Conservation (phyloP, 92 coral and sea anemone genomes). For the Zoanthus solanderi region DNA sequence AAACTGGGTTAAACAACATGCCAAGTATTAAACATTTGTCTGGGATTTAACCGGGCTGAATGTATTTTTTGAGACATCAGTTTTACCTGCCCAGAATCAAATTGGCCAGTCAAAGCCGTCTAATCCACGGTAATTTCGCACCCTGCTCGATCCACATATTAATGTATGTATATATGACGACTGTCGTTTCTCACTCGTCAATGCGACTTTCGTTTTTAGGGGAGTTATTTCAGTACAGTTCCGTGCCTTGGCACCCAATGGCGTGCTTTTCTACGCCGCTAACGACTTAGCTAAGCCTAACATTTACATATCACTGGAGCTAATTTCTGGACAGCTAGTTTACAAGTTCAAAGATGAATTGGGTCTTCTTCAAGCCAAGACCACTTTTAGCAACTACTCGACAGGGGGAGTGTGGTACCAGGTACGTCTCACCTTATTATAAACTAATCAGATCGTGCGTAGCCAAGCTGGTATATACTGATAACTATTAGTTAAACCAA, state of each 20-base stretch:
- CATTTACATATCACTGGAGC: slow-evolving; percentile 78
- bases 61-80: too few species aligned
- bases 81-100: too few species aligned
- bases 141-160: too few species aligned
- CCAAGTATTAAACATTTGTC: too few species aligned
- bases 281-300: slow-evolving; percentile 70
- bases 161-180: neutral
- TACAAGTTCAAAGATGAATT: slow-evolving; percentile 75
- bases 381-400: slow-evolving; percentile 68
- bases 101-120: too few species aligned
- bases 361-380: slow-evolving; percentile 73
- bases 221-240: slow-evolving; percentile 72
- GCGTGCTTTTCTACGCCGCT: slow-evolving; percentile 79
- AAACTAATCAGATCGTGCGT: too few species aligned
- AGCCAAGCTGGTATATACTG: neutral
- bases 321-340: slow-evolving; percentile 72
- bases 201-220: slow-evolving; percentile 33
- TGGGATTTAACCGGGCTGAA: too few species aligned
- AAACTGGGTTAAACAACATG: too few species aligned
- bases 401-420: slow-evolving; percentile 79
- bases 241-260: slow-evolving; percentile 94
- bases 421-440: slow-evolving; percentile 53
- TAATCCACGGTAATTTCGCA: too few species aligned
- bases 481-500: too few species aligned
- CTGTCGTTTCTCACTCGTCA: neutral